phyloP scores from a whole-genome alignment of 2,888 invertebrate species.

The Teleogryllus oceanicus region DNA sequence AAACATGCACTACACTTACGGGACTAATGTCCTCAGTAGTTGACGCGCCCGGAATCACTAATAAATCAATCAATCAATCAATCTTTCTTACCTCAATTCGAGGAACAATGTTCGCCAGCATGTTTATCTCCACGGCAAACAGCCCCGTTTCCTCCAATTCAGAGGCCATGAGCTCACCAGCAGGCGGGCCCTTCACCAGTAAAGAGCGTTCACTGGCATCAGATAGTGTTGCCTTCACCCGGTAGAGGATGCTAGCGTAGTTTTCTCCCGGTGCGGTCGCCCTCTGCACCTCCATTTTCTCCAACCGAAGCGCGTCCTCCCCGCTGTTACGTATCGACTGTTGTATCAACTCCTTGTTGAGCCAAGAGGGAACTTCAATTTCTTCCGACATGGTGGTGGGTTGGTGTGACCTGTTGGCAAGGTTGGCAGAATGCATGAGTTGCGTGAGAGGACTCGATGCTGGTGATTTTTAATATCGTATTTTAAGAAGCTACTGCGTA shows the following conservation, averaged over 20 bases:
- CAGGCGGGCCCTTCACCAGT: neutral
- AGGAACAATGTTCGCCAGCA: neutral
- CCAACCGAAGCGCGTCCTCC: neutral
- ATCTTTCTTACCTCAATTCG: neutral
- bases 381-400: too few species aligned
- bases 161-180: neutral
- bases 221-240: neutral
- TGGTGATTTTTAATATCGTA: too few species aligned
- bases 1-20: too few species aligned
- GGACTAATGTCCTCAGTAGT: too few species aligned
- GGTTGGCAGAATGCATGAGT: too few species aligned
- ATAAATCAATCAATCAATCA: too few species aligned
- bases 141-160: neutral
- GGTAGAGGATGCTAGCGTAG: slow-evolving; percentile 7
- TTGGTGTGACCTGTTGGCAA: too few species aligned
- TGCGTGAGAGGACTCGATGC: too few species aligned
- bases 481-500: too few species aligned
- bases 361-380: neutral
- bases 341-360: neutral
- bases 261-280: slow-evolving; percentile 12
- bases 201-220: neutral
- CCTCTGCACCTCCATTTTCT: neutral
- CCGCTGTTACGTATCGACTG: neutral
- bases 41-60: too few species aligned
- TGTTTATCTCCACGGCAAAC: neutral